Percentiles rank a stretch among this genome's conserved stretches.
Conservation (phyloP, 2,797 vertebrate species). For the Amphiprion clarkii region DNA sequence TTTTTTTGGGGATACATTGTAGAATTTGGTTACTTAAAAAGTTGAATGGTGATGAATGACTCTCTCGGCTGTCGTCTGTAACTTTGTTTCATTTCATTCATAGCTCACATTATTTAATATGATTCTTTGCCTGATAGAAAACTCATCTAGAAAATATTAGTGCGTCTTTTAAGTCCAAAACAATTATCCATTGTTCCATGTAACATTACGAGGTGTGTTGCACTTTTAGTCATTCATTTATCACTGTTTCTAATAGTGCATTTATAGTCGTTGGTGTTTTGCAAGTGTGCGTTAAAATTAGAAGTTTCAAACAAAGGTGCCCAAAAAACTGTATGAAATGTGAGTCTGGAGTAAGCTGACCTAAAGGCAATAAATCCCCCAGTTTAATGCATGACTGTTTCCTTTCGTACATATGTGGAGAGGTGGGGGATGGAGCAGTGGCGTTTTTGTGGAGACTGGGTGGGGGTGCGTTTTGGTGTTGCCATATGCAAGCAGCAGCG, state of each 20-base stretch:
- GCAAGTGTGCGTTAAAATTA: not conserved
- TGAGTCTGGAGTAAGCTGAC: conserved; percentile 86
- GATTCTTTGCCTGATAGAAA: no score
- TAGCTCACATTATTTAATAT: not conserved
- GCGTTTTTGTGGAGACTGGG: conserved; percentile 73
- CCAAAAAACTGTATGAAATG: conserved; percentile 81
- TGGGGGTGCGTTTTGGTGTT: conserved; percentile 86
- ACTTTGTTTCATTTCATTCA: not conserved
- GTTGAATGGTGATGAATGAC: not conserved
- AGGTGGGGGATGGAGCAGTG: conserved; percentile 85
- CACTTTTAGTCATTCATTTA: not conserved
- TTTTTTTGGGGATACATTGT: not conserved
- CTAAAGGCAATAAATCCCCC: conserved; percentile 94
- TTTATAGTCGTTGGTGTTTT: not conserved
- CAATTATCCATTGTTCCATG: not conserved
- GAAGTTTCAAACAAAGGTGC: conserved; percentile 71
- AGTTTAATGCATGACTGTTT: conserved; percentile 93
- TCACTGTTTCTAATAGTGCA: not conserved
- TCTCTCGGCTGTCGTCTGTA: not conserved
- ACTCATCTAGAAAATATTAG: not conserved
- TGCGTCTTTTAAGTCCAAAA: not conserved
- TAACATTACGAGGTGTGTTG: not conserved
- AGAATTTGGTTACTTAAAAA: not conserved
- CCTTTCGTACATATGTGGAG: conserved; percentile 91
- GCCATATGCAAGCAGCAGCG: conserved; percentile 80